A percentile compares a stretch with the other conserved stretches of the same genome.
Evolutionary conservation across 2,113 vertebrate genomes (phyloP).

Genomic region (Chaenogobius annularis): DNA sequence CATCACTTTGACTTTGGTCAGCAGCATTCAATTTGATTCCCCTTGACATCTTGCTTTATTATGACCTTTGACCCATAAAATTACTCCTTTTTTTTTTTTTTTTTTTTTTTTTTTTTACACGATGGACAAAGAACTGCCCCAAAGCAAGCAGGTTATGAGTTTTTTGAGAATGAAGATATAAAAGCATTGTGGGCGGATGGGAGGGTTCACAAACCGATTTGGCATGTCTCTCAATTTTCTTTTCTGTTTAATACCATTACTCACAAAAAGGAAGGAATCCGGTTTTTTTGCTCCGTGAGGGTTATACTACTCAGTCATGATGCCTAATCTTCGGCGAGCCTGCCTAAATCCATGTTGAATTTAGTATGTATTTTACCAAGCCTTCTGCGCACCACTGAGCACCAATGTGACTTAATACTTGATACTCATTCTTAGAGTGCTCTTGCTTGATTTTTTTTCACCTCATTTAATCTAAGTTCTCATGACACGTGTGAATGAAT

Average conservation of each 20-base stretch:
- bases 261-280: conserved; percentile 41
- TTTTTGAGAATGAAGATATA: conserved; percentile 7
- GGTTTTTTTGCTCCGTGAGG: conserved; percentile 22
- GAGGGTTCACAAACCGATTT: conserved; percentile 47
- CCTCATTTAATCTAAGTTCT: conserved; percentile 44
- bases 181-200: background rate
- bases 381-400: conserved; percentile 3
- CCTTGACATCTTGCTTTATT: conserved; percentile 32
- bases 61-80: conserved; percentile 51
- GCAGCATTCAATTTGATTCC: conserved; percentile 36
- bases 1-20: conserved; percentile 13
- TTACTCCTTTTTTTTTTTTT: background rate
- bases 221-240: conserved; percentile 50
- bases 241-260: conserved; percentile 42
- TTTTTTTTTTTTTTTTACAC: conserved; percentile 12
- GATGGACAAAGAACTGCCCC: conserved; percentile 29
- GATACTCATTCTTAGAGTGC: conserved; percentile 24
- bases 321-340: conserved; percentile 43
- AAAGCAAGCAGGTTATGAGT: conserved; percentile 37
- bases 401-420: conserved; percentile 10
- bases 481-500: conserved; percentile 3
- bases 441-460: conserved; percentile 21
- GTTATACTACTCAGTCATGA: conserved; percentile 23
- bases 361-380: conserved; percentile 36
- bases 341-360: conserved; percentile 56